These are phyloP conservation scores for Onthophagus taurus DNA, from an alignment of 1,140 invertebrate species.

Conservation along the genomic window DNA sequence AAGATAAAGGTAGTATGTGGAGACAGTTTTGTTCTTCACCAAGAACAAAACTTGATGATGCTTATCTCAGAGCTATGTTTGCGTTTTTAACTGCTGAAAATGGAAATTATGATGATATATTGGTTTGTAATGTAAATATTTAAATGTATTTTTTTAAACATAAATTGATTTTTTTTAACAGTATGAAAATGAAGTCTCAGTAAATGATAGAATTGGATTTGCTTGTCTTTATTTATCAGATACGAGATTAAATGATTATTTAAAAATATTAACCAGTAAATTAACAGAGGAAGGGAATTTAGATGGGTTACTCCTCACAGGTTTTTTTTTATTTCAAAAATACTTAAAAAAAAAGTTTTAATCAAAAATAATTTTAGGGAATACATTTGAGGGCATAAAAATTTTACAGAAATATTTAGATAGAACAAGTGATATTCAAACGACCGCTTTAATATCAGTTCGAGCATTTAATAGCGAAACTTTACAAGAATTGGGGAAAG, in stretches of 20 bases:
- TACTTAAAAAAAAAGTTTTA: neutral
- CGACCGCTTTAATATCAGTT: conserved; percentile 72
- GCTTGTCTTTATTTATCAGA: conserved; percentile 84
- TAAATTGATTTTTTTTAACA: conserved; percentile 31
- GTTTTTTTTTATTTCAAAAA: conserved; percentile 35
- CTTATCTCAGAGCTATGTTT: conserved; percentile 87
- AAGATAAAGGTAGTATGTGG: conserved; percentile 75
- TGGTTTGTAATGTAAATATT: conserved; percentile 47
- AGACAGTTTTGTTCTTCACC: conserved; percentile 64
- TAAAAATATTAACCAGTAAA: conserved; percentile 57
- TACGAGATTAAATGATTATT: conserved; percentile 65
- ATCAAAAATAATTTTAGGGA: conserved; percentile 37
- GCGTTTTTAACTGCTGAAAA: conserved; percentile 78
- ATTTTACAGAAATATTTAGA: conserved; percentile 86
- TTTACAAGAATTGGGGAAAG: conserved; percentile 21
- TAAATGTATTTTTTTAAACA: conserved; percentile 8
- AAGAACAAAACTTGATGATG: conserved; percentile 64
- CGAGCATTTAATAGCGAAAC: conserved; percentile 59
- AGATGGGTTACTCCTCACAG: conserved; percentile 78
- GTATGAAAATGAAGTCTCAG: conserved; percentile 69
- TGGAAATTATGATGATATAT: conserved; percentile 67
- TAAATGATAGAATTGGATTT: conserved; percentile 89
- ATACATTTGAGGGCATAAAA: conserved; percentile 60
- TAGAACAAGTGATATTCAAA: conserved; percentile 85
- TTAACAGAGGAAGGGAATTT: conserved; percentile 72